Evolutionary conservation across 2,113 vertebrate genomes (phyloP).

Genomic region (Agelaius phoeniceus): DNA sequence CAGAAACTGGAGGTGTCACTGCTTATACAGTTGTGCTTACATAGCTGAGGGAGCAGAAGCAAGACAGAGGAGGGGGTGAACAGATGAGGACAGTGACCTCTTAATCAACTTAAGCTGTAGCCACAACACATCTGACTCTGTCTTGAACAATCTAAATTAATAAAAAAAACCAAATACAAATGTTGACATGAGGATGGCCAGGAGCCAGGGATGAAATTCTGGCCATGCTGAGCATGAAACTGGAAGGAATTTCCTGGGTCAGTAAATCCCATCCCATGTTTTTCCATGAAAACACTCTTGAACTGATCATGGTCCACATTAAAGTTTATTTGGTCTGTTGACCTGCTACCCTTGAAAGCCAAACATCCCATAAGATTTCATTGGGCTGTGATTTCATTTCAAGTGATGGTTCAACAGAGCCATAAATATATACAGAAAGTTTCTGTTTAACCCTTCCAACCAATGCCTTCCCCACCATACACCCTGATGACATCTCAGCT

Average conservation of each 20-base stretch:
- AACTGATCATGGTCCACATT: neutral
- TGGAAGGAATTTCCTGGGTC: neutral
- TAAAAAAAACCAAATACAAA: neutral
- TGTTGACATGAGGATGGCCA: neutral
- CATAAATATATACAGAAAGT: neutral
- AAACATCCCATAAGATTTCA: neutral
- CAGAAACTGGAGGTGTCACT: neutral
- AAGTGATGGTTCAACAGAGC: neutral
- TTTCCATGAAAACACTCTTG: slow-evolving; percentile 3
- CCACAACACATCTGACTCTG: neutral
- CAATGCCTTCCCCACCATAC: neutral
- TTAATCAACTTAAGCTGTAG: slow-evolving; percentile 16
- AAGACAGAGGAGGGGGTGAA: neutral
- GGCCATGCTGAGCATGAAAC: neutral
- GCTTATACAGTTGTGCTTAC: neutral
- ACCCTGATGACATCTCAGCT: neutral
- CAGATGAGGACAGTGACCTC: neutral
- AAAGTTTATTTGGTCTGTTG: neutral
- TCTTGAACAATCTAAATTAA: neutral
- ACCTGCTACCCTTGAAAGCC: neutral
- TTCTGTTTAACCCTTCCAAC: neutral
- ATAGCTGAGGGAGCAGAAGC: neutral
- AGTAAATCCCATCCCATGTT: neutral
- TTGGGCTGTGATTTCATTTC: neutral
- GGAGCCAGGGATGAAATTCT: slow-evolving; percentile 4